Conservation (phyloP, 2,797 vertebrate species). For the Parotocinclus haroldoi region DNA sequence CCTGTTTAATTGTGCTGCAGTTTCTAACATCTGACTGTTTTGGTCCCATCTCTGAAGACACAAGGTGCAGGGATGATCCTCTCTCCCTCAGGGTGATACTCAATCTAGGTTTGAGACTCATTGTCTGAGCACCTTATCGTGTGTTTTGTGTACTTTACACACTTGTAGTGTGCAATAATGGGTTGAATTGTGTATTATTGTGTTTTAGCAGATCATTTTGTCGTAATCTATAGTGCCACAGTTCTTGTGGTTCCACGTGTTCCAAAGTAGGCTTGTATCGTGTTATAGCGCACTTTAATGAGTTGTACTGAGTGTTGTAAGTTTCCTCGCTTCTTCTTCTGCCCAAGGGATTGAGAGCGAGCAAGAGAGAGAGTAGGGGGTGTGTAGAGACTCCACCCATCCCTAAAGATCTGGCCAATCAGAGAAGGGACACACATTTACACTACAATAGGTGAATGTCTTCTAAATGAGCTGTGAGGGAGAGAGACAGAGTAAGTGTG, state of each 20-base stretch:
- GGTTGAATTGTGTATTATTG: neutral
- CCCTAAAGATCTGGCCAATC: conserved; percentile 72
- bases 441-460: conserved; percentile 80
- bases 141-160: too few relatives aligned
- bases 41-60: too few relatives aligned
- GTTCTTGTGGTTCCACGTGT: too few relatives aligned
- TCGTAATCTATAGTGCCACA: too few relatives aligned
- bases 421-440: conserved; percentile 59
- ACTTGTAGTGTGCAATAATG: neutral
- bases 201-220: neutral
- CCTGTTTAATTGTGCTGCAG: too few relatives aligned
- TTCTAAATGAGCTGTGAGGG: conserved; percentile 58
- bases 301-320: neutral
- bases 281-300: neutral
- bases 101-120: too few relatives aligned
- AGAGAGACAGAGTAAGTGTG: conserved; percentile 44
- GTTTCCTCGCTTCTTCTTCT: neutral
- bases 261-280: too few relatives aligned
- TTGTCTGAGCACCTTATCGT: too few relatives aligned
- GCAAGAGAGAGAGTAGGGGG: conserved; percentile 28
- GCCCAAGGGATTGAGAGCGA: conserved; percentile 2
- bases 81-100: too few relatives aligned
- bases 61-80: too few relatives aligned
- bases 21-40: too few relatives aligned
- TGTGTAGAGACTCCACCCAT: conserved; percentile 63